Evolutionary conservation across 1,140 invertebrate species (phyloP).

Genomic region (Agrilus planipennis): DNA sequence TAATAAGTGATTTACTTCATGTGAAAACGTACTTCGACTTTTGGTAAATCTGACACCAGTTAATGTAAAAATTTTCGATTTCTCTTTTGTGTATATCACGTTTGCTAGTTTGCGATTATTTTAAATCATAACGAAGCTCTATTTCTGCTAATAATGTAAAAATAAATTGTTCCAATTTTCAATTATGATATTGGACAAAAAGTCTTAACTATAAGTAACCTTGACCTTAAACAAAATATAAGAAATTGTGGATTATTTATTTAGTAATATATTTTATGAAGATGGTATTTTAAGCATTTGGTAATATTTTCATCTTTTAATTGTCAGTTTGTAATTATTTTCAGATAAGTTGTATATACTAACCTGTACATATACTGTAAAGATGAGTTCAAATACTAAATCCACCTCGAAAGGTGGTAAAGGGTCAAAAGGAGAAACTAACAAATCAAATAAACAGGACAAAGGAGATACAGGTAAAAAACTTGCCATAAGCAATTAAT

Average conservation of each 20-base stretch:
- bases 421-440: constrained; percentile 28
- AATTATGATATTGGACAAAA: too few relatives aligned
- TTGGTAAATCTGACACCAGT: not conserved
- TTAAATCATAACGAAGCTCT: too few relatives aligned
- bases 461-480: constrained; percentile 20
- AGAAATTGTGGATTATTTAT: not conserved
- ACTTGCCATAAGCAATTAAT: not conserved
- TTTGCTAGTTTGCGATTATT: too few relatives aligned
- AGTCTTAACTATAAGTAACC: too few relatives aligned
- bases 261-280: not conserved
- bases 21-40: not conserved
- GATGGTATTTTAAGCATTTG: not conserved
- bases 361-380: constrained; percentile 36
- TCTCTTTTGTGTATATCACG: not conserved
- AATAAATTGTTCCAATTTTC: too few relatives aligned
- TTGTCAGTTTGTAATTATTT: constrained; percentile 13
- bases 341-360: constrained; percentile 35
- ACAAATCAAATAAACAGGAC: constrained; percentile 28
- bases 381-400: constrained; percentile 35
- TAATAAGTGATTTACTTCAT: not conserved
- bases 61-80: not conserved
- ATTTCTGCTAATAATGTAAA: too few relatives aligned
- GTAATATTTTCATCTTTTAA: constrained; percentile 3
- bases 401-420: constrained; percentile 35
- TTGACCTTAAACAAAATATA: not conserved